A percentile compares a stretch with the other conserved stretches of the same genome.
Evolutionary conservation across 2,113 vertebrate genomes (phyloP).

Genomic region (Glaucomys volans): DNA sequence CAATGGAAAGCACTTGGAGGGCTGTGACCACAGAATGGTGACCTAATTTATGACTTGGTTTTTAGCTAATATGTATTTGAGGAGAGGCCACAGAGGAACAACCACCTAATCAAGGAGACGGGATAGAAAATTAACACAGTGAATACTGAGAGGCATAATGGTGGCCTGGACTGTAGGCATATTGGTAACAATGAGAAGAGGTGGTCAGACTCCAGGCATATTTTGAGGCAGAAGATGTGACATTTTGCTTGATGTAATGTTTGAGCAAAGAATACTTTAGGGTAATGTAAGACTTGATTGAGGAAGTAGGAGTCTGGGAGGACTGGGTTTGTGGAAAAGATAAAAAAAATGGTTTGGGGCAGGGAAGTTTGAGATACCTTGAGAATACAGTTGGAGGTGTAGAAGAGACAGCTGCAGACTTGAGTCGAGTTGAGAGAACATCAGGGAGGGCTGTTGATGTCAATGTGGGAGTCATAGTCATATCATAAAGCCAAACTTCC

Average conservation of each 20-base stretch:
- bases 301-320: background rate
- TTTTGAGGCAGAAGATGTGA: background rate
- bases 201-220: background rate
- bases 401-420: background rate
- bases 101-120: background rate
- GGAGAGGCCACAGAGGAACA: background rate
- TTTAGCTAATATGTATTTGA: conserved; percentile 7
- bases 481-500: background rate
- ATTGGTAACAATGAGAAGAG: background rate
- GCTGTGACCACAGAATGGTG: background rate
- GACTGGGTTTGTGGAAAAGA: background rate
- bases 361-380: background rate
- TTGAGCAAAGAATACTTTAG: background rate
- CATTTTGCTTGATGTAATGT: background rate
- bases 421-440: background rate
- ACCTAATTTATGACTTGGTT: background rate
- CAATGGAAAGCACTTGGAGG: background rate
- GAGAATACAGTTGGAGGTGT: background rate
- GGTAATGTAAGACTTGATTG: background rate
- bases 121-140: background rate
- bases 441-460: background rate
- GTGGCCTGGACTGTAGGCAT: too few relatives aligned
- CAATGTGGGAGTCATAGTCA: background rate
- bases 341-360: background rate
- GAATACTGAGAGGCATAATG: background rate